These are phyloP conservation scores for Argynnis bischoffii DNA, from an alignment of 2,888 invertebrate genomes.

Conservation along the genomic window DNA sequence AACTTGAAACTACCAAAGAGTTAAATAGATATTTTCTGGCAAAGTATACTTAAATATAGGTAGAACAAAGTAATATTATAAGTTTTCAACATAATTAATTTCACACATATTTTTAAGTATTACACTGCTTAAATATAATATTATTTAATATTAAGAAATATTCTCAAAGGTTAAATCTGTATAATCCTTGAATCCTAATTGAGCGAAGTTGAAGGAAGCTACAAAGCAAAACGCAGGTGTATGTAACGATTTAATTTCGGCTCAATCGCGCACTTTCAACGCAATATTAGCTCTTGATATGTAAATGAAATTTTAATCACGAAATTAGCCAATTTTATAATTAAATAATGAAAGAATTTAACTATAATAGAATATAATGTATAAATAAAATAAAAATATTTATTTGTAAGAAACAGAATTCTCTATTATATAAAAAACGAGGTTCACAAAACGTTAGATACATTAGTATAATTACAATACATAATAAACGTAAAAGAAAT, in stretches of 20 bases:
- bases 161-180: conserved; percentile 43
- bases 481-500: too few relatives aligned
- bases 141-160: background rate
- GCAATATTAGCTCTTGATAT: conserved; percentile 53
- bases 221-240: conserved; percentile 62
- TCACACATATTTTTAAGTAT: too few relatives aligned
- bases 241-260: conserved; percentile 71
- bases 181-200: conserved; percentile 52
- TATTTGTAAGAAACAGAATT: too few relatives aligned
- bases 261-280: conserved; percentile 54
- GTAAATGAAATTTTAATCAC: conserved; percentile 51
- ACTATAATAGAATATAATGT: background rate
- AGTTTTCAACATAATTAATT: too few relatives aligned
- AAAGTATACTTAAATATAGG: too few relatives aligned
- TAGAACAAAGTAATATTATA: too few relatives aligned
- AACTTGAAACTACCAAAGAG: too few relatives aligned
- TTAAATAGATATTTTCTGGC: too few relatives aligned
- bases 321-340: conserved; percentile 7
- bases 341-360: conserved; percentile 16
- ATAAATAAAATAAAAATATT: background rate
- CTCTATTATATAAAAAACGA: too few relatives aligned
- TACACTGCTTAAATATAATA: too few relatives aligned
- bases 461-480: too few relatives aligned
- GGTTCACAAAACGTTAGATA: too few relatives aligned
- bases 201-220: conserved; percentile 50